Evolutionary conservation across 2,113 vertebrate genomes (phyloP).

Genomic region (Butastur rufipennis): DNA sequence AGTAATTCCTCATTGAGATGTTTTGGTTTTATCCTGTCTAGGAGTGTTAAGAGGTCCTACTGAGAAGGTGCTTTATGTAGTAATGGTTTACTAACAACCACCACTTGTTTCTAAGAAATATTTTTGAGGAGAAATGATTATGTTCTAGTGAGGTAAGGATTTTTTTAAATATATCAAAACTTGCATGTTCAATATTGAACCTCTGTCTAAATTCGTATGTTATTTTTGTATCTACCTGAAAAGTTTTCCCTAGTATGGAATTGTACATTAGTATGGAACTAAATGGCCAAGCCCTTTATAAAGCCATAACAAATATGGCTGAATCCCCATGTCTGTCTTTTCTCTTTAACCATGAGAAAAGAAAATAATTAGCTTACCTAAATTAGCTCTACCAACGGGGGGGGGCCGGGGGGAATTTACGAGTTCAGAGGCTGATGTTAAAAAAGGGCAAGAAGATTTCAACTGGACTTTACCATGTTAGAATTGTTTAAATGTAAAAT

Average conservation of each 20-base stretch:
- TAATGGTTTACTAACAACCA: not conserved
- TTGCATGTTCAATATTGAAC: not conserved
- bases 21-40: not conserved
- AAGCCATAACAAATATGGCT: not conserved
- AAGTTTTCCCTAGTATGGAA: not conserved
- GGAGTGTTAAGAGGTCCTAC: not conserved
- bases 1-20: not conserved
- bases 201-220: not conserved
- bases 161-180: not conserved
- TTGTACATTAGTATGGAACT: not conserved
- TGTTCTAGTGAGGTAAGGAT: not conserved
- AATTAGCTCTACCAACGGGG: not conserved
- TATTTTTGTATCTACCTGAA: not conserved
- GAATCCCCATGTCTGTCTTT: not conserved
- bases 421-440: not conserved
- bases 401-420: no score
- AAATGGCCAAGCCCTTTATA: not conserved
- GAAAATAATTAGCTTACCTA: not conserved
- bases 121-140: not conserved
- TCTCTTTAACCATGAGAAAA: not conserved
- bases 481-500: not conserved
- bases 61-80: not conserved
- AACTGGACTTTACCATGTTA: not conserved
- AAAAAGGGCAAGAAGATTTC: not conserved
- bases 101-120: not conserved